phyloP scores from a whole-genome alignment of 2,797 vertebrate species.

The Otolemur crassicaudatus region DNA sequence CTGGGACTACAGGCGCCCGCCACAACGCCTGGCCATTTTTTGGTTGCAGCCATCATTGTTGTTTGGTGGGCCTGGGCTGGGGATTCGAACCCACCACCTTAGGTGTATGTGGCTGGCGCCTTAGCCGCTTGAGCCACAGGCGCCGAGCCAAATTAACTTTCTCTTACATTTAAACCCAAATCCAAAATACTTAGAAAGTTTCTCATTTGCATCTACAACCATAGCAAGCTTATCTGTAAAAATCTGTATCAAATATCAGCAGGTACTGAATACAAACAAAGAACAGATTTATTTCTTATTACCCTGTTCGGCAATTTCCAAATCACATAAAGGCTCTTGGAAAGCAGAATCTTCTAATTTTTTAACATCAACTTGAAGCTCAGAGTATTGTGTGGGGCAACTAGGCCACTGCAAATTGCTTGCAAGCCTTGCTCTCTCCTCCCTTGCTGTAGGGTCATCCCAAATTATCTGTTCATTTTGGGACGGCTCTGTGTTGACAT shows the following conservation, averaged over 20 bases:
- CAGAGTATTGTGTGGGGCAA: slow-evolving; percentile 94
- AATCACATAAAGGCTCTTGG: slow-evolving; percentile 90
- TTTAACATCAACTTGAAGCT: slow-evolving; percentile 83
- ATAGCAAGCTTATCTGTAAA: not conserved
- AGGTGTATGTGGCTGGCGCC: no score
- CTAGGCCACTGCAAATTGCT: slow-evolving; percentile 97
- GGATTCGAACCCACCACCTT: no score
- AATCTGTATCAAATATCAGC: slow-evolving; percentile 8
- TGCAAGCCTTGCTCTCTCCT: slow-evolving; percentile 97
- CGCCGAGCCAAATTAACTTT: slow-evolving; percentile 44
- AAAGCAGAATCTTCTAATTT: slow-evolving; percentile 77
- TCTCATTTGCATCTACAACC: not conserved
- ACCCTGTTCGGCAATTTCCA: slow-evolving; percentile 93
- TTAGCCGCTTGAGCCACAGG: no score
- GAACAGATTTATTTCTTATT: slow-evolving; percentile 70
- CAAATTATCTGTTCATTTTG: slow-evolving; percentile 99
- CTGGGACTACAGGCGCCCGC: no score
- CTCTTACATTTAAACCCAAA: slow-evolving; percentile 28
- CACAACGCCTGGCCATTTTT: no score
- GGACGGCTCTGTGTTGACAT: slow-evolving; percentile 96
- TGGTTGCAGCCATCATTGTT: no score
- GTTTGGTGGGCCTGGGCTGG: no score
- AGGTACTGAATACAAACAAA: slow-evolving; percentile 18
- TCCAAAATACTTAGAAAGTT: not conserved
- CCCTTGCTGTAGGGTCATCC: slow-evolving; percentile 98